Percentiles rank a stretch among this genome's conserved stretches.
These are phyloP conservation scores for Tenthredo amoena DNA, from an alignment of 2,888 invertebrate species.

Conservation along the genomic window DNA sequence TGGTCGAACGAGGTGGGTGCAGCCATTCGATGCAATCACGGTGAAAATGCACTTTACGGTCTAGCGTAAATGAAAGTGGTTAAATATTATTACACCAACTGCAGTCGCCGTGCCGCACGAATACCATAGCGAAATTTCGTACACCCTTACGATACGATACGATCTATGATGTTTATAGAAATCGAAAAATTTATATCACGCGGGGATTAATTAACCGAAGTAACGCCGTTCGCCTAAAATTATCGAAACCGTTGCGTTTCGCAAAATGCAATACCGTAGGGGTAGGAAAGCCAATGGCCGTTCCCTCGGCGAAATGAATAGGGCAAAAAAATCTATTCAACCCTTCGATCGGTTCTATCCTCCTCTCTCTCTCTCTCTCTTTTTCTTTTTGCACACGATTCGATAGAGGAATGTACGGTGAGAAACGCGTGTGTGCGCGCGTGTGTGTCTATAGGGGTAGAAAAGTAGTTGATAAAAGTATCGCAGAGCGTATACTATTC, in stretches of 20 bases:
- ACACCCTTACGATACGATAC: neutral
- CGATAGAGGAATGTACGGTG: neutral
- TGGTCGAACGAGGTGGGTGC: constrained; percentile 20
- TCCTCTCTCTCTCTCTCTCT: neutral
- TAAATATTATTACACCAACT: neutral
- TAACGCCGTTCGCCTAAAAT: neutral
- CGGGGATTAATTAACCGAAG: neutral
- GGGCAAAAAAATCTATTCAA: neutral
- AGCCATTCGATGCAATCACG: constrained; percentile 43
- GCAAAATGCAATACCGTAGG: neutral
- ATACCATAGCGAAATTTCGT: neutral
- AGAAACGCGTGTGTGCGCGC: neutral
- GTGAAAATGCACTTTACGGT: constrained; percentile 36
- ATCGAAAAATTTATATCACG: neutral
- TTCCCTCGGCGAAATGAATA: constrained; percentile 20
- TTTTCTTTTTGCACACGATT: neutral
- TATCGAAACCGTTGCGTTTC: neutral
- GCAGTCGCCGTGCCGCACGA: neutral
- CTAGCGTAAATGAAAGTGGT: constrained; percentile 30
- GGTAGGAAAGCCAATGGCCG: neutral
- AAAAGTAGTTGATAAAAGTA: neutral
- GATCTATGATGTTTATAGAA: neutral
- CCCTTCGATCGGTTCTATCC: neutral
- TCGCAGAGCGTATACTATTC: neutral
- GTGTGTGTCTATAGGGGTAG: neutral